Percentiles rank a stretch among this genome's conserved stretches.
Conservation (phyloP, 2,888 invertebrate species). For the Ptilodon capucinus region DNA sequence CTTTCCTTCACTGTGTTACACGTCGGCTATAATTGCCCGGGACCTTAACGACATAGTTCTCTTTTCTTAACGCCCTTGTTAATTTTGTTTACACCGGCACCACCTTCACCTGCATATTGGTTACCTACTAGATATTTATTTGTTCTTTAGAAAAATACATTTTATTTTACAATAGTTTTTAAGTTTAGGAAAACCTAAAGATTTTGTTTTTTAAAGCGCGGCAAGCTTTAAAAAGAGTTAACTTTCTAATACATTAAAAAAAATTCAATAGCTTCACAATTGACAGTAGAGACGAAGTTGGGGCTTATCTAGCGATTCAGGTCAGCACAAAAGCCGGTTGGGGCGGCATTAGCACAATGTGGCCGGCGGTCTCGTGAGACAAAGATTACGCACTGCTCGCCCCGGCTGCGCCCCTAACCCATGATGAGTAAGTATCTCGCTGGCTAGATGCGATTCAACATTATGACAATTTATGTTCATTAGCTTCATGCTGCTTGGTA, state of each 20-base stretch:
- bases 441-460: neutral
- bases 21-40: slow-evolving; percentile 55
- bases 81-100: slow-evolving; percentile 55
- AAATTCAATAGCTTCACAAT: slow-evolving; percentile 37
- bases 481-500: no score
- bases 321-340: slow-evolving; percentile 57
- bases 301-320: slow-evolving; percentile 59
- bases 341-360: slow-evolving; percentile 57
- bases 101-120: slow-evolving; percentile 25
- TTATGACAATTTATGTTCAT: neutral
- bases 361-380: slow-evolving; percentile 62
- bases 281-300: slow-evolving; percentile 54
- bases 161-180: neutral
- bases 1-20: slow-evolving; percentile 59
- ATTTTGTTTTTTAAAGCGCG: no score
- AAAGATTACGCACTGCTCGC: slow-evolving; percentile 67
- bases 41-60: slow-evolving; percentile 63
- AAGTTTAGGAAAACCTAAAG: no score
- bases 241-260: neutral
- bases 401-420: slow-evolving; percentile 40
- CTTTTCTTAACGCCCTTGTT: slow-evolving; percentile 63
- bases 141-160: neutral
- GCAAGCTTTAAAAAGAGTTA: no score
- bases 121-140: no score
- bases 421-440: slow-evolving; percentile 44